Evolutionary conservation across 2,113 vertebrate genomes (phyloP).

Genomic region (Trochalopteron elliotii): DNA sequence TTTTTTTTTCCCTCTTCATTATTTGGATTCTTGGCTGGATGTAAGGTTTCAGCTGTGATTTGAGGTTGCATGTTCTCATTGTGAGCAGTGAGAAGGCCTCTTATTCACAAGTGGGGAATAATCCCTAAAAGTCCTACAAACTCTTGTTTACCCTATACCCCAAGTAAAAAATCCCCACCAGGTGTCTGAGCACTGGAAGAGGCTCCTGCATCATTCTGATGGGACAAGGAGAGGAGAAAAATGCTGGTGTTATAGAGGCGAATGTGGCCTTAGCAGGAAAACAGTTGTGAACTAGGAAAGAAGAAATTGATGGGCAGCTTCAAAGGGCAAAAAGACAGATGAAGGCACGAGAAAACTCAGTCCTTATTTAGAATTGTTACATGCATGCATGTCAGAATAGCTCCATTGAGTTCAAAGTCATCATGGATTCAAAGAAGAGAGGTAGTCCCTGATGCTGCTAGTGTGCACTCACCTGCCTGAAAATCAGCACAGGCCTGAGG

Average conservation of each 20-base stretch:
- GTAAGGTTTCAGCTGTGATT: background rate
- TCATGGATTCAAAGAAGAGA: background rate
- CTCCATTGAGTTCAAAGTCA: background rate
- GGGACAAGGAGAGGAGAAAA: background rate
- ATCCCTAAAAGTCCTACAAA: background rate
- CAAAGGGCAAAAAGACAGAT: background rate
- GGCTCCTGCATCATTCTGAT: background rate
- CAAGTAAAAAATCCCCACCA: background rate
- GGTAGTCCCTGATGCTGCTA: background rate
- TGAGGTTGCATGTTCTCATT: background rate
- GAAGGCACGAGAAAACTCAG: background rate
- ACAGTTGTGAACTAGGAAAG: background rate
- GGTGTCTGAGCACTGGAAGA: background rate
- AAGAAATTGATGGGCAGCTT: background rate
- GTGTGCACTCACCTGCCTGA: background rate
- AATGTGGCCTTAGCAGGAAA: background rate
- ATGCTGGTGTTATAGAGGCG: background rate
- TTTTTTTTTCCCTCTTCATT: background rate
- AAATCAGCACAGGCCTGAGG: background rate
- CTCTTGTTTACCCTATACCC: background rate
- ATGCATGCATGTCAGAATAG: background rate
- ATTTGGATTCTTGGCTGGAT: slow-evolving; percentile 9
- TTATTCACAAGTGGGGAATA: background rate
- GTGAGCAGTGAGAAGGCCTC: background rate
- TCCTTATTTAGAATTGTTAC: background rate